phyloP scores from a whole-genome alignment of 1,140 invertebrate species.

The Dicyema japonicum region DNA sequence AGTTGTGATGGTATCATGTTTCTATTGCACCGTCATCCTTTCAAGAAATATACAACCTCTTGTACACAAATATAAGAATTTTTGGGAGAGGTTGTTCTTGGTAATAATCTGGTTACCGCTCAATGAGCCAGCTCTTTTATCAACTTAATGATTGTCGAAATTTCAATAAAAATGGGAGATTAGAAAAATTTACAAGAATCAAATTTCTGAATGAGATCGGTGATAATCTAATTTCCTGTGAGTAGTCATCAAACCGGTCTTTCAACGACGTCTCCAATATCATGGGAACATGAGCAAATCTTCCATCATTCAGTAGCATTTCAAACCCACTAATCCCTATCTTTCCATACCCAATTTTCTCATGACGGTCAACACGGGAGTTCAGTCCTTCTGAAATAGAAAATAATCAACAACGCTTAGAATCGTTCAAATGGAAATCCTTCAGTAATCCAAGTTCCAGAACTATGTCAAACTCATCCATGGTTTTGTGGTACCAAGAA shows the following conservation, averaged over 20 bases:
- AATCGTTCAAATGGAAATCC: slow-evolving; percentile 25
- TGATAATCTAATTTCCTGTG: slow-evolving; percentile 11
- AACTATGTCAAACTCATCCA: slow-evolving; percentile 20
- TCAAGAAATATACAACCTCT: too few relatives aligned
- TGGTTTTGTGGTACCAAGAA: slow-evolving; percentile 13
- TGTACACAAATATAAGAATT: too few relatives aligned
- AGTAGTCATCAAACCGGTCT: slow-evolving; percentile 7
- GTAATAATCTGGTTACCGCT: too few relatives aligned
- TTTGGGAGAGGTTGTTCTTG: too few relatives aligned
- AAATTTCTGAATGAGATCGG: too few relatives aligned
- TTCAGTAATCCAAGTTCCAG: slow-evolving; percentile 23
- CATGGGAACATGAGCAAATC: slow-evolving; percentile 21
- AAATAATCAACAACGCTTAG: slow-evolving; percentile 9
- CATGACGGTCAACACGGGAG: slow-evolving; percentile 22
- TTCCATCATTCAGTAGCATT: slow-evolving; percentile 19
- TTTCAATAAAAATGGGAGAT: too few relatives aligned
- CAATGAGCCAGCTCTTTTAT: too few relatives aligned
- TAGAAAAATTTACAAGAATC: too few relatives aligned
- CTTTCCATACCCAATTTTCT: slow-evolving; percentile 23
- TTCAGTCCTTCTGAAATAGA: slow-evolving; percentile 13
- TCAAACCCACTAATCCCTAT: slow-evolving; percentile 20
- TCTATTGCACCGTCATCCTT: too few relatives aligned
- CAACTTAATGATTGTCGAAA: too few relatives aligned
- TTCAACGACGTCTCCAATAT: slow-evolving; percentile 22
- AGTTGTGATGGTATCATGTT: too few relatives aligned